Conservation (phyloP, 2,113 vertebrate species). For the Collichthys lucidus region DNA sequence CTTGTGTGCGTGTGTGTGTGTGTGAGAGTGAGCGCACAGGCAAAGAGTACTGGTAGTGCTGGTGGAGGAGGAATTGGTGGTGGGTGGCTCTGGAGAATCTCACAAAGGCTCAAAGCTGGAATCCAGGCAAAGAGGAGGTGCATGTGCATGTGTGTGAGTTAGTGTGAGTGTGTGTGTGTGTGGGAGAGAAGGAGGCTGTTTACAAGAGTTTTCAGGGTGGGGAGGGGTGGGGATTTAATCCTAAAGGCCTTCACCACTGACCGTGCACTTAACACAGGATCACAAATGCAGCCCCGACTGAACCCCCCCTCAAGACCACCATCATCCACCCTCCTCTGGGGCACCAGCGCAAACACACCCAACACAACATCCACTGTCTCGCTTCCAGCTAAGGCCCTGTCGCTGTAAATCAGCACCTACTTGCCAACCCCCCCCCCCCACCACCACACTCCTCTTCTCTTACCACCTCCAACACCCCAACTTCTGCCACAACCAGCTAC, state of each 20-base stretch:
- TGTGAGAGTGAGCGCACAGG: constrained; percentile 26
- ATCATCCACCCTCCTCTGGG: constrained; percentile 44
- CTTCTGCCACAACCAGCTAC: constrained; percentile 57
- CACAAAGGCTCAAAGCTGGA: constrained; percentile 74
- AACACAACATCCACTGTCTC: constrained; percentile 38
- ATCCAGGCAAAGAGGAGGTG: constrained; percentile 63
- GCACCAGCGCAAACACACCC: constrained; percentile 34
- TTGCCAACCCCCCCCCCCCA: constrained; percentile 5
- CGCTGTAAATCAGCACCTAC: constrained; percentile 63
- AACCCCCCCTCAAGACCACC: constrained; percentile 59
- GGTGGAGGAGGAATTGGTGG: constrained; percentile 55
- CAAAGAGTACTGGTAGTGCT: constrained; percentile 49
- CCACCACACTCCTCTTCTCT: not conserved
- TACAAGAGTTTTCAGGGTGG: constrained; percentile 54
- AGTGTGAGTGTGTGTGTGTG: constrained; percentile 38
- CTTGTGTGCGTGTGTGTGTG: constrained; percentile 15
- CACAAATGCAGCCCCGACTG: constrained; percentile 63
- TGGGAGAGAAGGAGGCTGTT: constrained; percentile 42
- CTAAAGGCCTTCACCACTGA: constrained; percentile 75
- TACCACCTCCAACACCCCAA: constrained; percentile 26
- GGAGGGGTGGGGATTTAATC: constrained; percentile 66
- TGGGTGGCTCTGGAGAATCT: constrained; percentile 79
- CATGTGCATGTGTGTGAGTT: constrained; percentile 34
- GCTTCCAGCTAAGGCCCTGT: constrained; percentile 24
- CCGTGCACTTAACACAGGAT: constrained; percentile 75